Conservation (phyloP, 2,113 vertebrate species). For the Oceanodroma tethys region DNA sequence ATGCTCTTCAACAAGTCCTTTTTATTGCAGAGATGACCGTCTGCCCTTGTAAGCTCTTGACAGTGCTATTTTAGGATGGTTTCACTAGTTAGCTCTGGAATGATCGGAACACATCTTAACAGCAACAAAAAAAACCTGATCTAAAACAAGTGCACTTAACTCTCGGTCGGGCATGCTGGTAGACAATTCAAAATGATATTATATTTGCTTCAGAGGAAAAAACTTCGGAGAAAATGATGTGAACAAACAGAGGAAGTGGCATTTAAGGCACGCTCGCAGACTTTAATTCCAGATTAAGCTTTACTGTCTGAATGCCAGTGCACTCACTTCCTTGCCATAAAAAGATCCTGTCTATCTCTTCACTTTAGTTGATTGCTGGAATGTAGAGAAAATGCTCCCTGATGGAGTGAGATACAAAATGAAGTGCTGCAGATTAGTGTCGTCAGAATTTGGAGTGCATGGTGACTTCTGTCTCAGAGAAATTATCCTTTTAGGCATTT, state of each 20-base stretch:
- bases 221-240: background rate
- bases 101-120: constrained; percentile 12
- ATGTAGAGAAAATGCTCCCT: background rate
- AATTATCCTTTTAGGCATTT: background rate
- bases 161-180: background rate
- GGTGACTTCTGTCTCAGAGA: background rate
- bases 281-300: constrained; percentile 58
- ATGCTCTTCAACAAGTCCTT: background rate
- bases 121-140: background rate
- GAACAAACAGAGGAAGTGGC: background rate
- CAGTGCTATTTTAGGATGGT: constrained; percentile 56
- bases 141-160: background rate
- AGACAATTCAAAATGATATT: background rate
- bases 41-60: constrained; percentile 50
- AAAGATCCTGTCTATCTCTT: background rate
- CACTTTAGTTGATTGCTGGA: constrained; percentile 35
- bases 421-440: constrained; percentile 7
- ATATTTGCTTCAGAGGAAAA: background rate
- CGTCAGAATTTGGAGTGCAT: background rate
- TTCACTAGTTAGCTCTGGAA: constrained; percentile 45
- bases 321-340: background rate
- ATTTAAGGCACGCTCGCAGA: background rate
- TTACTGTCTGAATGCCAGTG: constrained; percentile 12
- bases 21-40: background rate
- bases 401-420: background rate